phyloP scores from a whole-genome alignment of 2,888 invertebrate species.

The Drosophila putrida region DNA sequence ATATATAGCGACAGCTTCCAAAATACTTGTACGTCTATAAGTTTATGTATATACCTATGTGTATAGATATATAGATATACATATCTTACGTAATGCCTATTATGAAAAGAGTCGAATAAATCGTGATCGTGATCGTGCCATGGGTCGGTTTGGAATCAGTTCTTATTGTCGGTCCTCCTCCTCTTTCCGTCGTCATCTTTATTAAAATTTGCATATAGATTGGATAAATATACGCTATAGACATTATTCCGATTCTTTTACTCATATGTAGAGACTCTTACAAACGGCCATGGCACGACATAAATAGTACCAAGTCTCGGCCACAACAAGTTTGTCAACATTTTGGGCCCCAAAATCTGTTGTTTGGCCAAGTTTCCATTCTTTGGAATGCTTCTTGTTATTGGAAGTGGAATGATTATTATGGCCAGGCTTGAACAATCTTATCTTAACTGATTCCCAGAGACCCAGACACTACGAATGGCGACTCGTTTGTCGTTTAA shows the following conservation, averaged over 20 bases:
- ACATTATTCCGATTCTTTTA: slow-evolving; percentile 15
- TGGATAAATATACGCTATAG: slow-evolving; percentile 25
- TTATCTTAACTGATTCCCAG: slow-evolving; percentile 40
- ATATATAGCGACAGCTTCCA: slow-evolving; percentile 37
- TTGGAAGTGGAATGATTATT: slow-evolving; percentile 16
- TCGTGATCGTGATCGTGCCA: slow-evolving; percentile 36
- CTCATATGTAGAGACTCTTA: slow-evolving; percentile 7
- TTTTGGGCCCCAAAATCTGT: slow-evolving; percentile 22
- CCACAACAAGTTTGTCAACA: slow-evolving; percentile 40
- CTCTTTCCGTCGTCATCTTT: slow-evolving; percentile 7
- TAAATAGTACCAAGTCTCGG: slow-evolving; percentile 26
- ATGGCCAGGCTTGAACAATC: slow-evolving; percentile 26
- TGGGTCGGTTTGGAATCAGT: slow-evolving; percentile 22
- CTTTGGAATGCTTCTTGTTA: slow-evolving; percentile 2
- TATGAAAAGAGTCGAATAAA: slow-evolving; percentile 50
- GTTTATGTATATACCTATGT: slow-evolving; percentile 7
- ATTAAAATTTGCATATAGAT: slow-evolving; percentile 50
- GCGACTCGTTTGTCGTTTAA: slow-evolving; percentile 2
- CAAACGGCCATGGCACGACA: slow-evolving; percentile 39
- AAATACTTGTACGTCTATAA: slow-evolving; percentile 13
- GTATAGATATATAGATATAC: slow-evolving; percentile 4
- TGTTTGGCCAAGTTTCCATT: slow-evolving; percentile 34
- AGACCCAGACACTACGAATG: slow-evolving; percentile 19
- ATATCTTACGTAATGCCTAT: slow-evolving; percentile 62
- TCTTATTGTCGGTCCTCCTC: slow-evolving; percentile 16